phyloP scores from a whole-genome alignment of 2,113 vertebrate species.

The Lepidiolamprologus cunningtoni region DNA sequence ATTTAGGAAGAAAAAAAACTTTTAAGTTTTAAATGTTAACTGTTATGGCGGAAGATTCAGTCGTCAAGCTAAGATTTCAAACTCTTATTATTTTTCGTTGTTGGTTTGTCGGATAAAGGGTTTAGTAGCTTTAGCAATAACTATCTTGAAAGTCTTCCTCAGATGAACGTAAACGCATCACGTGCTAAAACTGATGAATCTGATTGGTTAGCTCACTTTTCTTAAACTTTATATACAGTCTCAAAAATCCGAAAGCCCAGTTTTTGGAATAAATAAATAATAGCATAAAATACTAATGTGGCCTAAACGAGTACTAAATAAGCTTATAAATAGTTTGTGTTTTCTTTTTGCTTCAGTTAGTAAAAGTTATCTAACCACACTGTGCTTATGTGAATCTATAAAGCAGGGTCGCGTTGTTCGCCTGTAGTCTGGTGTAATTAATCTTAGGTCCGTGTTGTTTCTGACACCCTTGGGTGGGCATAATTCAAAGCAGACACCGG shows the following conservation, averaged over 20 bases:
- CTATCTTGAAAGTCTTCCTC: background rate
- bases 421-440: background rate
- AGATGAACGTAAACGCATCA: background rate
- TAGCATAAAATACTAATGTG: background rate
- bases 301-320: background rate
- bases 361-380: background rate
- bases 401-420: background rate
- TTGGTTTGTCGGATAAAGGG: background rate
- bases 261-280: background rate
- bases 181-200: background rate
- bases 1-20: background rate
- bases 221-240: background rate
- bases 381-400: background rate
- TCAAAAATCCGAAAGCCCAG: background rate
- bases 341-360: background rate
- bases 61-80: background rate
- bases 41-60: rapidly evolving
- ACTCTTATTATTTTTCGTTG: background rate
- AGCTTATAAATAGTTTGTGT: background rate
- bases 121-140: background rate
- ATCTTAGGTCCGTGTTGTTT: slow-evolving; percentile 3
- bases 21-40: background rate
- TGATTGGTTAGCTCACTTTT: background rate
- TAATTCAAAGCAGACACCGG: slow-evolving; percentile 49
- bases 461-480: slow-evolving; percentile 43